Evolutionary conservation across 2,888 invertebrate genomes (phyloP).

Genomic region (Nasonovia ribisnigri): DNA sequence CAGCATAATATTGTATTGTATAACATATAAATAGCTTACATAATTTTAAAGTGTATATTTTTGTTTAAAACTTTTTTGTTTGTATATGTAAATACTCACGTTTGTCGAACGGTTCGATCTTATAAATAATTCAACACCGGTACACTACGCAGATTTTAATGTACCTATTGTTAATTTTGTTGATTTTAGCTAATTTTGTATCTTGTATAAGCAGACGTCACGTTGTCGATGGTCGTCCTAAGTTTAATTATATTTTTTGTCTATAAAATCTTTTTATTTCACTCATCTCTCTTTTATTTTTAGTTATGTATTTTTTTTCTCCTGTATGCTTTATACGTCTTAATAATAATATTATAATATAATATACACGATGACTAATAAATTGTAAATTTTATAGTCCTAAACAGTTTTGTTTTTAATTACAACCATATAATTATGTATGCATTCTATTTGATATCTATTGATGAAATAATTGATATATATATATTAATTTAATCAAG

Average conservation of each 20-base stretch:
- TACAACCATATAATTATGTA: neutral
- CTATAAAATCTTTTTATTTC: neutral
- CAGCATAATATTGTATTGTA: neutral
- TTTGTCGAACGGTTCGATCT: neutral
- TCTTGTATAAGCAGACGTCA: slow-evolving; percentile 23
- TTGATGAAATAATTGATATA: too few relatives aligned
- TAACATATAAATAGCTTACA: neutral
- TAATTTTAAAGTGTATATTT: neutral
- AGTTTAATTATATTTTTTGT: slow-evolving; percentile 23
- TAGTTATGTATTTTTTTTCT: neutral
- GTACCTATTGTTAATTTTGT: slow-evolving; percentile 66
- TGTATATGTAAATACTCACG: neutral
- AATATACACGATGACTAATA: slow-evolving; percentile 34
- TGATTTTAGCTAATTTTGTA: slow-evolving; percentile 58
- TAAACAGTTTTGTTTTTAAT: neutral
- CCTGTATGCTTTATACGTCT: slow-evolving; percentile 18
- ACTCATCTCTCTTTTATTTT: neutral
- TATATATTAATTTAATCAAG: too few relatives aligned
- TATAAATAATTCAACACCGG: neutral
- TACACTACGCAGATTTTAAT: slow-evolving; percentile 19
- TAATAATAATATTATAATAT: slow-evolving; percentile 14
- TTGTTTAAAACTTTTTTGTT: slow-evolving; percentile 39
- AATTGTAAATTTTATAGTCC: slow-evolving; percentile 40
- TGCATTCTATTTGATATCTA: too few relatives aligned
- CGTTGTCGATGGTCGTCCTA: neutral